Conservation (phyloP, 2,888 invertebrate genomes). For the Brachycybe producta region DNA sequence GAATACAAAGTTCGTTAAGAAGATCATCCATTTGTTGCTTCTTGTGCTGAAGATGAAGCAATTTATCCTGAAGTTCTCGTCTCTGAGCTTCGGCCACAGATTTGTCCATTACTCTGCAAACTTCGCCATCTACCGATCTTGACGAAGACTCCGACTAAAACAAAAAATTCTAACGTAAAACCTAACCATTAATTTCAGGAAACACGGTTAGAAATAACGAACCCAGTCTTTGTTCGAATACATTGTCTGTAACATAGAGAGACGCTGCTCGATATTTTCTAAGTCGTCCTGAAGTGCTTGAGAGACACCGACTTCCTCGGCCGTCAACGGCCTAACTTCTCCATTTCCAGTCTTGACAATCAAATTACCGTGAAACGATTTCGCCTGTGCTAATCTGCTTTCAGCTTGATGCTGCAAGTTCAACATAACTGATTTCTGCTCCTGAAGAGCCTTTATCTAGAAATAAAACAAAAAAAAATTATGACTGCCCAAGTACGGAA, state of each 20-base stretch:
- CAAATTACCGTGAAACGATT: constrained; percentile 10
- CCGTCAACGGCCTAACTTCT: background rate
- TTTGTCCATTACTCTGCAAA: no score
- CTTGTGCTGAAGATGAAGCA: constrained; percentile 17
- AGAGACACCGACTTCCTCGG: constrained; percentile 7
- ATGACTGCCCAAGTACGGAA: background rate
- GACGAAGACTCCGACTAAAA: constrained; percentile 1
- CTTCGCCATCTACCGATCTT: constrained; percentile 7
- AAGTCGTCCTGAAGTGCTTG: constrained; percentile 12
- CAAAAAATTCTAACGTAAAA: no score
- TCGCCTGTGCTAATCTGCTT: constrained; percentile 4
- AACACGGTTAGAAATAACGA: background rate
- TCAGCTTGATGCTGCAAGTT: constrained; percentile 12
- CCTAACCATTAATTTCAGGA: no score
- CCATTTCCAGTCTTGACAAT: background rate
- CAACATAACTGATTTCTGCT: constrained; percentile 13
- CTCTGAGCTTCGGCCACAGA: background rate
- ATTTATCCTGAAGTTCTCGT: constrained; percentile 14
- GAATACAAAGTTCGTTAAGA: constrained; percentile 12
- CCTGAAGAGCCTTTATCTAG: constrained; percentile 14
- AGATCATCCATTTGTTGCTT: constrained; percentile 18
- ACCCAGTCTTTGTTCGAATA: constrained; percentile 7
- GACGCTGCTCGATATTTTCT: constrained; percentile 10
- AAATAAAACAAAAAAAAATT: background rate
- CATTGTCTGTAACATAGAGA: constrained; percentile 11